Conservation (phyloP, 2,113 vertebrate species). For the Gambusia holbrooki region DNA sequence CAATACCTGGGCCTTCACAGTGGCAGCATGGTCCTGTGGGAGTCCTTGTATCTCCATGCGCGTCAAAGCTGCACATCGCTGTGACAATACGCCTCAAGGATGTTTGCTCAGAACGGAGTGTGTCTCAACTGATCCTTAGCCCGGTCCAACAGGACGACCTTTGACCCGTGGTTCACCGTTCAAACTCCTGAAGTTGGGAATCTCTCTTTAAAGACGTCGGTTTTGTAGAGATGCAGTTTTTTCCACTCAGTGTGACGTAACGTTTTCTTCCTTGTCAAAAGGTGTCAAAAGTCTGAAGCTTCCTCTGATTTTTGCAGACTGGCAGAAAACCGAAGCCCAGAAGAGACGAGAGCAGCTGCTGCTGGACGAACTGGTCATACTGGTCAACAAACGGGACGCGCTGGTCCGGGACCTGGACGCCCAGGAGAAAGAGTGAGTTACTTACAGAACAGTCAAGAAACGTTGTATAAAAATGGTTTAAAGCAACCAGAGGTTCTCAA, state of each 20-base stretch:
- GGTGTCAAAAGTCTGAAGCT: background rate
- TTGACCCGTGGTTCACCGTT: background rate
- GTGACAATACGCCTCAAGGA: conserved; percentile 29
- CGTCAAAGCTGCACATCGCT: conserved; percentile 32
- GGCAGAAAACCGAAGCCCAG: conserved; percentile 98
- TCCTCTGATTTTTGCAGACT: conserved; percentile 81
- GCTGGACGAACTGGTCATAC: conserved; percentile 94
- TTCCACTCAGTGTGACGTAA: background rate
- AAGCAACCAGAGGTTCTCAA: background rate
- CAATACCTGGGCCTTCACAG: too few species aligned
- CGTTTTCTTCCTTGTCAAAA: background rate
- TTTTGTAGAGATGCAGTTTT: background rate
- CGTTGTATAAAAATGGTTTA: background rate
- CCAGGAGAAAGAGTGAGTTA: conserved; percentile 93
- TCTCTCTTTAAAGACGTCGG: too few species aligned
- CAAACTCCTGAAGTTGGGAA: too few species aligned
- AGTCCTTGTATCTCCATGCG: background rate
- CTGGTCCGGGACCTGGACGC: conserved; percentile 95
- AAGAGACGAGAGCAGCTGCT: conserved; percentile 95
- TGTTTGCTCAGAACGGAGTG: conserved; percentile 36
- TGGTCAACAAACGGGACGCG: conserved; percentile 95
- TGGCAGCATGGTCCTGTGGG: conserved; percentile 18
- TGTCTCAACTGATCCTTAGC: conserved; percentile 1
- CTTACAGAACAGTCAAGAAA: background rate
- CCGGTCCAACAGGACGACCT: conserved; percentile 20